Base-by-base conservation (phyloP, 2,888 invertebrate species). In the Heliothis peltigera region DNA sequence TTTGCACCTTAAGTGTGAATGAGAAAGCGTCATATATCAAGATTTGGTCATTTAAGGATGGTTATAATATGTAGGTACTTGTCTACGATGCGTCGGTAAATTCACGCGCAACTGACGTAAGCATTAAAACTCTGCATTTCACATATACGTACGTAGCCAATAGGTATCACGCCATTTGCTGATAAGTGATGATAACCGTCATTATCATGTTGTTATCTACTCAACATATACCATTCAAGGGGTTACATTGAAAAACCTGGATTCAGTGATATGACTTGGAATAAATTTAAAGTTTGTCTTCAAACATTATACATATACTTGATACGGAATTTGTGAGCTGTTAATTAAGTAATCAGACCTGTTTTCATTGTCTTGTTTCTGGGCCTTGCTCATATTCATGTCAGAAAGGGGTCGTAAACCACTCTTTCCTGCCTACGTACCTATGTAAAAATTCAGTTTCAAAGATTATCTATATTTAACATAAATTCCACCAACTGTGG, bases 161-260 rank as follows among this genome's bases (percentile, higher is more conserved):
- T 68, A 65, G n/a, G n/a, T 58, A 74, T 78, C 83, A 70, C 77
- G 71, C 79, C 81, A 82, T 77, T 57, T 47, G 54, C 70, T 76
- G 82, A 83, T 81, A 82, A 82, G 46, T 79, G 79, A 79, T 79
- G 79, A 79, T 81, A 82, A 80, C 62, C 43, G 61, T 66, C 66
- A 65, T 80, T 79, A 83, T 80, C 83, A 60, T 49, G 47, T 60
- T 66, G 71, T 70, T 83, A 81, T 82, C 80, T 64, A 28, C 21
- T 43, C 54, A 32, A 43, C 63, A 17, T 62, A 67, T 48, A 62
- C 52, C 62, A 52, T 52, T 53, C 19, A 57, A 69, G 42, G 62
- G 56, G 76, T 66, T 72, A 64, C 65, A 61, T 60, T 57, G 69
- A 61, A 69, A 61, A 65, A 65, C 44, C 43, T 51, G 56, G 65